Evolutionary conservation across 1,140 invertebrate genomes (phyloP).

Genomic region (Drosophila triauraria): DNA sequence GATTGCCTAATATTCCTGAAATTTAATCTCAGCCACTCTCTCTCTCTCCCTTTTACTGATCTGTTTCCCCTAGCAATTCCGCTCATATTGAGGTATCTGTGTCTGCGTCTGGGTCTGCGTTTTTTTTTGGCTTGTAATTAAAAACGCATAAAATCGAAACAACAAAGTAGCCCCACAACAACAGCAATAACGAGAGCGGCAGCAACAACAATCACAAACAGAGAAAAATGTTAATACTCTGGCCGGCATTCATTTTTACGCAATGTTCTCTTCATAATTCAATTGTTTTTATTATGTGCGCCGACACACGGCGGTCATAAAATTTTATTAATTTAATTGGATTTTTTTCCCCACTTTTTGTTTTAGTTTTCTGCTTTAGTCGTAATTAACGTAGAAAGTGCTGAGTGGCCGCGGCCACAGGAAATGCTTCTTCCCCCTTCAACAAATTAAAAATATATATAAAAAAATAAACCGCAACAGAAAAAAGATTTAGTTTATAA

Average conservation of each 20-base stretch:
- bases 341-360: conserved; percentile 56
- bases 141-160: conserved; percentile 68
- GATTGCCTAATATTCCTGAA: not conserved
- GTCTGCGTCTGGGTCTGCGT: conserved; percentile 2
- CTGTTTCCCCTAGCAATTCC: conserved; percentile 6
- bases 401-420: conserved; percentile 43
- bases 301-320: conserved; percentile 61
- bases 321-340: conserved; percentile 78
- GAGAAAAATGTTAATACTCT: conserved; percentile 49
- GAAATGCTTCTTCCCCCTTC: conserved; percentile 62
- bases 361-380: conserved; percentile 37
- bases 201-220: conserved; percentile 37
- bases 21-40: not conserved
- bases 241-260: conserved; percentile 57
- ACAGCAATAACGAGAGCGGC: conserved; percentile 14
- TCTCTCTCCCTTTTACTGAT: not conserved
- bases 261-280: conserved; percentile 77
- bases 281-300: conserved; percentile 73
- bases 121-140: conserved; percentile 55
- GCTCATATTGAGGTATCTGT: conserved; percentile 34
- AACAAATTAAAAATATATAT: conserved; percentile 12
- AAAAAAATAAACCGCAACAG: conserved; percentile 9
- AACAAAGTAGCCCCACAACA: conserved; percentile 57
- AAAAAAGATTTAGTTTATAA: conserved; percentile 70
- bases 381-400: conserved; percentile 66